Evolutionary conservation across 2,113 vertebrate genomes (phyloP).

Genomic region (Anoplopoma fimbria): DNA sequence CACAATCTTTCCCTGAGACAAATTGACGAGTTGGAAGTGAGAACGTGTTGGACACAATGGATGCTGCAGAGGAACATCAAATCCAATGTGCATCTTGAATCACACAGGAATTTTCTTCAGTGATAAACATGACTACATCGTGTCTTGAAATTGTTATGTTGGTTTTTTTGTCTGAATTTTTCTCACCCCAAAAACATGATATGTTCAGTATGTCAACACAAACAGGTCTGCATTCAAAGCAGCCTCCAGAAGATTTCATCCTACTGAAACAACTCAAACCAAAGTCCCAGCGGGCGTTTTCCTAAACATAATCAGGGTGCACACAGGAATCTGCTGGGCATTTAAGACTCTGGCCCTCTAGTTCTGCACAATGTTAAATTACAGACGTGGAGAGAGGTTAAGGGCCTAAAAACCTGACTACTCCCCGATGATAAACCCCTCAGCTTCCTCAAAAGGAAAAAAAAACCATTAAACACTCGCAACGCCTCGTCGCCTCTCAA

Average conservation of each 20-base stretch:
- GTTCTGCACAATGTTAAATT: conserved; percentile 37
- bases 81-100: background rate
- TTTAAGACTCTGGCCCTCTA: conserved; percentile 13
- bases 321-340: conserved; percentile 8
- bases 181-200: background rate
- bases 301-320: background rate
- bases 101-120: background rate
- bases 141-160: background rate
- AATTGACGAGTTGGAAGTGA: background rate
- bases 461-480: conserved; percentile 64
- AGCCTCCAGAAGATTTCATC: conserved; percentile 15
- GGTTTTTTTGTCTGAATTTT: background rate
- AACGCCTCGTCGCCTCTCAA: conserved; percentile 55
- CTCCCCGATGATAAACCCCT: conserved; percentile 47
- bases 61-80: background rate
- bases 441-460: conserved; percentile 51
- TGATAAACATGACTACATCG: background rate
- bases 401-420: conserved; percentile 35
- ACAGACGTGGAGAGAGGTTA: conserved; percentile 42
- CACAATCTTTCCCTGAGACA: background rate
- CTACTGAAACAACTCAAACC: conserved; percentile 9
- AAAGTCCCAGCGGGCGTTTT: background rate
- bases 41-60: background rate
- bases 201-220: background rate
- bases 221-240: conserved; percentile 1